A percentile compares a stretch with the other conserved stretches of the same genome.
phyloP scores from a whole-genome alignment of 2,113 vertebrate species.

The Dasyornis broadbenti region DNA sequence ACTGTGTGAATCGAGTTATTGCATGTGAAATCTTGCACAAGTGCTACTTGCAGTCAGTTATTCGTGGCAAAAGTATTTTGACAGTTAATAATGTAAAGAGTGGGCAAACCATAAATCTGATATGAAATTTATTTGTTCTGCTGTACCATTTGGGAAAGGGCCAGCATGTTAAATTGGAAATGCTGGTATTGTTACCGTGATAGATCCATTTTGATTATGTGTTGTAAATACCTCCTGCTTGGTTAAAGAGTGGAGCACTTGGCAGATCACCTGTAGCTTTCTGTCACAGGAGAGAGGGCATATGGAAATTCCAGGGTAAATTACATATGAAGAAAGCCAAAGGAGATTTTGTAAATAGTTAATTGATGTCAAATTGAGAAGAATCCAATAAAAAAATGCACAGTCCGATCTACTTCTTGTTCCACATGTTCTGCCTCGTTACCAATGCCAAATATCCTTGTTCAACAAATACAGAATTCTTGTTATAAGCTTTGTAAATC shows the following conservation, averaged over 20 bases:
- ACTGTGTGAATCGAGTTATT: background rate
- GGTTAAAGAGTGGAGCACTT: background rate
- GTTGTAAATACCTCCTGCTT: background rate
- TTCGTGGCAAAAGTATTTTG: background rate
- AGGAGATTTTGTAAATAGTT: background rate
- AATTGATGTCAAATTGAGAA: background rate
- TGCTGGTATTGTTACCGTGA: background rate
- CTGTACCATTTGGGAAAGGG: background rate
- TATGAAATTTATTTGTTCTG: background rate
- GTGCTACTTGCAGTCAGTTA: background rate
- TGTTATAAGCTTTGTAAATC: background rate
- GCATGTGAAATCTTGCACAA: background rate
- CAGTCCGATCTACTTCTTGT: background rate
- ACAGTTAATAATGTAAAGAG: background rate
- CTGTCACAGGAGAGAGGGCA: background rate
- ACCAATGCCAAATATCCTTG: background rate
- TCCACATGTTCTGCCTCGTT: background rate
- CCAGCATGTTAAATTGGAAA: background rate
- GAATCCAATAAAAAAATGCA: background rate
- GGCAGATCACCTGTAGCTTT: background rate
- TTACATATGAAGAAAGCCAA: background rate
- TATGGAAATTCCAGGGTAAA: background rate
- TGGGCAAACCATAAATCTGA: background rate
- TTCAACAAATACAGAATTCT: background rate
- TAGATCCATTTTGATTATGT: background rate